Conservation (phyloP, 2,888 invertebrate genomes). For the Epirrhoe alternata region DNA sequence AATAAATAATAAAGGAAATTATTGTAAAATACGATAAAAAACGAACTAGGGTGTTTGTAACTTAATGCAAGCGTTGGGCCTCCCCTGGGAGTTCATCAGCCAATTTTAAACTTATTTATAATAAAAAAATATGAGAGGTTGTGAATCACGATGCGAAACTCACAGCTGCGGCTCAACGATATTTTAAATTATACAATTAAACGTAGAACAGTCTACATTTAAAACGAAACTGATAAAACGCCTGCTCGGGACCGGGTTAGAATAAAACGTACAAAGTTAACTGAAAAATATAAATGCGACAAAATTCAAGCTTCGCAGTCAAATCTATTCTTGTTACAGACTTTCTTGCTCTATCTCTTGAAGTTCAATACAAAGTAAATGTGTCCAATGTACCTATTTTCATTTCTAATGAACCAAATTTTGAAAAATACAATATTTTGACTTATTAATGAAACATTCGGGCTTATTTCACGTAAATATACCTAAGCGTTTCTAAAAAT, state of each 20-base stretch:
- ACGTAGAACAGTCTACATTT: conserved; percentile 70
- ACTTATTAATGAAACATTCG: conserved; percentile 30
- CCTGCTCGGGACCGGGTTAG: conserved; percentile 76
- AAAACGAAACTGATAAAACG: conserved; percentile 65
- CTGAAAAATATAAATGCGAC: conserved; percentile 44
- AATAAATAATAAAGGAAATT: conserved; percentile 68
- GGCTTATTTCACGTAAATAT: conserved; percentile 32
- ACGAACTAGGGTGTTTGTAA: conserved; percentile 83
- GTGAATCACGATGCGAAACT: conserved; percentile 74
- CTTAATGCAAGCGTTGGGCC: conserved; percentile 65
- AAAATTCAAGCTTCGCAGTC: conserved; percentile 21
- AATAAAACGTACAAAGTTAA: conserved; percentile 67
- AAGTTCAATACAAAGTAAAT: conserved; percentile 7
- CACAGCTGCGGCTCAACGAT: conserved; percentile 68
- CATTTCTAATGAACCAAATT: conserved; percentile 25
- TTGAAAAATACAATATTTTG: conserved; percentile 16
- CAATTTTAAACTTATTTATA: conserved; percentile 78
- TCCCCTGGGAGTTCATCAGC: conserved; percentile 70
- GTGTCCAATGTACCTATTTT: conserved; percentile 14
- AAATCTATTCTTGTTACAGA: conserved; percentile 20
- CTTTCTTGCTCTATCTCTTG: conserved; percentile 13
- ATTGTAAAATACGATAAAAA: conserved; percentile 75
- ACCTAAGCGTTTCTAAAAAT: conserved; percentile 24
- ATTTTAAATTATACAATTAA: conserved; percentile 71
- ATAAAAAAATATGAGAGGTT: conserved; percentile 68